These are phyloP conservation scores for Nycticryphes semicollaris DNA, from an alignment of 2,113 vertebrate genomes.

Conservation along the genomic window DNA sequence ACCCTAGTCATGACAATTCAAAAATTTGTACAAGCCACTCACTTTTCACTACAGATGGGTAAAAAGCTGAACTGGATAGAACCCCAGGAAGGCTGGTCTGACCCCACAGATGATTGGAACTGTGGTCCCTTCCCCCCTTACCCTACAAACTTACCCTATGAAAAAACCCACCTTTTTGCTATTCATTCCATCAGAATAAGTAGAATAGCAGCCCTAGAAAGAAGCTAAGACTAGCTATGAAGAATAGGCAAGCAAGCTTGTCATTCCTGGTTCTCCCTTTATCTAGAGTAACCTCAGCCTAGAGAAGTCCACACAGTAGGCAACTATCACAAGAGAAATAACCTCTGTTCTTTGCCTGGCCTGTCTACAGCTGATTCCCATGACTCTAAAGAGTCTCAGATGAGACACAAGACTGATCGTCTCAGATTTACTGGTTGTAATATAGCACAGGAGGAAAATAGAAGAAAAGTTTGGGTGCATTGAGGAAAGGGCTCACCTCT, in stretches of 20 bases:
- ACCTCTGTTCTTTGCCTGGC: neutral
- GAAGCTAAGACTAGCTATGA: neutral
- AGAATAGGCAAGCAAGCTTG: neutral
- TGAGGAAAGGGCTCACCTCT: neutral
- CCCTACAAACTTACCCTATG: neutral
- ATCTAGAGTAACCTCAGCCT: neutral
- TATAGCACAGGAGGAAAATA: neutral
- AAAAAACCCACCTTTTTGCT: neutral
- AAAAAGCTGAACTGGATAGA: neutral
- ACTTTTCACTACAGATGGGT: neutral
- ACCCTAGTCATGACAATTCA: neutral
- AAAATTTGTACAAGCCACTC: neutral
- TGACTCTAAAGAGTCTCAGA: neutral
- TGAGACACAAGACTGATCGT: neutral
- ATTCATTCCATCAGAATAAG: neutral
- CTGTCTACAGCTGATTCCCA: neutral
- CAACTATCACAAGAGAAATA: neutral
- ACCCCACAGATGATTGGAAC: neutral
- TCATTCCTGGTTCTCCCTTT: neutral
- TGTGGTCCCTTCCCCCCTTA: neutral
- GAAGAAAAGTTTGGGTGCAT: neutral
- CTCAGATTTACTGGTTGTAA: neutral
- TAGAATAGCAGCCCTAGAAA: neutral
- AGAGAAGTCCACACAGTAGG: neutral
- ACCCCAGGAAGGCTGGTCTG: neutral